phyloP scores from a whole-genome alignment of 2,113 vertebrate species.

The Dasypus novemcinctus region DNA sequence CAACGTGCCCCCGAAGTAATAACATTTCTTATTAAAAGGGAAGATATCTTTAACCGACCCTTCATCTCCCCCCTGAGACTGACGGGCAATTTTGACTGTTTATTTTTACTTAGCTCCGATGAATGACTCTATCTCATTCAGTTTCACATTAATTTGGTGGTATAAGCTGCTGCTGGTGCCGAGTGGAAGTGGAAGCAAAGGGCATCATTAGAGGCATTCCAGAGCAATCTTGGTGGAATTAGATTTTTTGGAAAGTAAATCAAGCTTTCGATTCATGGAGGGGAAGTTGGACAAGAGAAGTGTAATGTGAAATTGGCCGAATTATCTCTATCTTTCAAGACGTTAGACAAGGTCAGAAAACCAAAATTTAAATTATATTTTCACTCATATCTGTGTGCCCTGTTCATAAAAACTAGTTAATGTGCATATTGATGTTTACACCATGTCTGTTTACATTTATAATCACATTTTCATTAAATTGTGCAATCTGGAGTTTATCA shows the following conservation, averaged over 20 bases:
- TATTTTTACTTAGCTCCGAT: slow-evolving; percentile 73
- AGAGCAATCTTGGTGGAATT: slow-evolving; percentile 45
- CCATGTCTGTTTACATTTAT: background rate
- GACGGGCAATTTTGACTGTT: slow-evolving; percentile 77
- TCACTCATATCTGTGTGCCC: background rate
- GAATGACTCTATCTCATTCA: slow-evolving; percentile 74
- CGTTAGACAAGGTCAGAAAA: slow-evolving; percentile 46
- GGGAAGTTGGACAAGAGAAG: background rate
- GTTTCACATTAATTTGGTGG: slow-evolving; percentile 59
- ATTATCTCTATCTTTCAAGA: slow-evolving; percentile 40
- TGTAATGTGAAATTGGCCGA: slow-evolving; percentile 27
- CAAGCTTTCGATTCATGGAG: slow-evolving; percentile 46
- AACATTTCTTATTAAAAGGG: slow-evolving; percentile 78
- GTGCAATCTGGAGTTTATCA: background rate
- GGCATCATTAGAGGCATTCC: slow-evolving; percentile 49
- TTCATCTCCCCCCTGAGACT: slow-evolving; percentile 70
- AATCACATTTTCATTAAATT: slow-evolving; percentile 22
- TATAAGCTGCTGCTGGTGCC: background rate
- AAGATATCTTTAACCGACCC: slow-evolving; percentile 71
- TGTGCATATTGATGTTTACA: background rate
- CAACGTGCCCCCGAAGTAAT: slow-evolving; percentile 67
- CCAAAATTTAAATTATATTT: slow-evolving; percentile 22
- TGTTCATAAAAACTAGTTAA: background rate
- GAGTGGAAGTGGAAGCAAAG: slow-evolving; percentile 40
- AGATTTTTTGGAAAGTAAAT: slow-evolving; percentile 68